Base-by-base conservation (phyloP, 2,888 invertebrate genomes). In the Melinopterus prodromus region DNA sequence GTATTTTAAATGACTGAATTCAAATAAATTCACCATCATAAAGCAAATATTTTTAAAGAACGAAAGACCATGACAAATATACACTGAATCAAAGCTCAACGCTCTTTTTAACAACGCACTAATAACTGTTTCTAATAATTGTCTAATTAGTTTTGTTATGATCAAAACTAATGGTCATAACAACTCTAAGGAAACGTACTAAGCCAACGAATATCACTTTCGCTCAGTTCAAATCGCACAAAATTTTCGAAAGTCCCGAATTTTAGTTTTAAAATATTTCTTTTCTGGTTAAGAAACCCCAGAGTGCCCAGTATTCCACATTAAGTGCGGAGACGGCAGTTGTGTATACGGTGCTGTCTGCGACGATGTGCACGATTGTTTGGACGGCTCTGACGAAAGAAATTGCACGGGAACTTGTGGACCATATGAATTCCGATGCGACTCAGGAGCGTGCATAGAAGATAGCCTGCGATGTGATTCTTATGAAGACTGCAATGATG, bases 401-500 rank as follows among this genome's bases (percentile, higher is more conserved):
- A 90, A 91, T 83, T 94, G 94, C 87, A 86, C 37, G 7, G 74
- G 9, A 7, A 7, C 86, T 83, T 94, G 94, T 87, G 85, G 88
- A 74, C 83, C 85, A 81, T 88, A 90, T 84, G 90, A 92, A 86
- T 94, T 94, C 90, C 91, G 93, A 83, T 96, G 96, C 88, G 94
- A 94, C 86, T 95, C 94, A 86, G 96, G 95, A 75, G 94, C 95
- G 37, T 97, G 96, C 89, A 95, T 97, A 84, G 90, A 91, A 75
- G 87, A 90, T 80, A 89, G 90, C 76, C 92, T 91, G 81, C 92
- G 93, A 82, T 96, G 95, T 88, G 92, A 96, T 87, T 93, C 94
- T 72, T 92, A 91, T 83, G 91, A 93, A 83, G 96, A 97, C 91
- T 97, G 97, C 90, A 94, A 94, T 0, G 97, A 97, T 90, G 91